Evolutionary conservation across 2,113 vertebrate species (phyloP).

Genomic region (Pelodiscus sinensis): DNA sequence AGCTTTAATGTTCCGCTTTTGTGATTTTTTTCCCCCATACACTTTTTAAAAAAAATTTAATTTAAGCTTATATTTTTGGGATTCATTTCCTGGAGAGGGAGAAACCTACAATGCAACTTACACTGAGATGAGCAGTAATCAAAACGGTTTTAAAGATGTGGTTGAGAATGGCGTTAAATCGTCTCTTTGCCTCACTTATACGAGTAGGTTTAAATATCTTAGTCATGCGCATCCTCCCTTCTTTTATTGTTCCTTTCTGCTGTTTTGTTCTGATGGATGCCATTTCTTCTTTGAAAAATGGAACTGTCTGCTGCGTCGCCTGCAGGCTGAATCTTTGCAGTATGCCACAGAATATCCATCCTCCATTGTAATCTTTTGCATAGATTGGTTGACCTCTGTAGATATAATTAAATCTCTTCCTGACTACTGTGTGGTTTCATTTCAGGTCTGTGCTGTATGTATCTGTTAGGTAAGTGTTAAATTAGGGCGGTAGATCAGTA

Average conservation of each 20-base stretch:
- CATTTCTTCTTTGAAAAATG: constrained; percentile 26
- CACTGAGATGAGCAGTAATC: not conserved
- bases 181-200: not conserved
- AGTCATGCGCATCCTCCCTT: not conserved
- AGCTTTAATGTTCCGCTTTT: constrained; percentile 15
- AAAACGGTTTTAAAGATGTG: not conserved
- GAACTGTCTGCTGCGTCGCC: not conserved
- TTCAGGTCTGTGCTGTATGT: not conserved
- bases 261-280: constrained; percentile 42
- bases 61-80: not conserved
- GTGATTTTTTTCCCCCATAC: constrained; percentile 2
- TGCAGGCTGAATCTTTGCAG: not conserved
- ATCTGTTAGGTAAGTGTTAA: constrained; percentile 6
- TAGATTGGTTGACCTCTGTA: constrained; percentile 48
- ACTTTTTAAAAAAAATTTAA: not conserved
- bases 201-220: constrained; percentile 18
- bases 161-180: not conserved
- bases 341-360: not conserved
- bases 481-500: not conserved
- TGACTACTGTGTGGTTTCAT: not conserved
- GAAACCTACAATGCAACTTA: not conserved
- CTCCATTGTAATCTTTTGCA: not conserved
- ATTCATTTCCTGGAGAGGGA: not conserved
- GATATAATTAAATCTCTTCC: constrained; percentile 55
- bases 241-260: constrained; percentile 21